Conservation (phyloP, 2,113 vertebrate genomes). For the Synodontis membranacea region DNA sequence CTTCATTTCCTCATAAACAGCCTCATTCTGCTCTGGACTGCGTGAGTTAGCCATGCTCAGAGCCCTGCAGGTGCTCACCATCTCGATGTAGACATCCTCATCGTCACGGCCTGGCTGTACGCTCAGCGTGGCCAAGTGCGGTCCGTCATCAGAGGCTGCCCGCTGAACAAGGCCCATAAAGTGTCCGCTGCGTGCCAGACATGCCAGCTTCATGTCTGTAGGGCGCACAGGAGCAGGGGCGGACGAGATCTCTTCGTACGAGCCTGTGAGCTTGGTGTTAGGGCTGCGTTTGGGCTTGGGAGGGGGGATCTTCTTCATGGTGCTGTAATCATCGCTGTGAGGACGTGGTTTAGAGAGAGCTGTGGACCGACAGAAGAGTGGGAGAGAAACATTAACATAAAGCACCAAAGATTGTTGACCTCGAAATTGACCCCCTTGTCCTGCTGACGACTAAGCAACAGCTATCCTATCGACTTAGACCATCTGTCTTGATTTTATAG, state of each 20-base stretch:
- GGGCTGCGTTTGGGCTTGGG: constrained; percentile 95
- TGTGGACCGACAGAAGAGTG: constrained; percentile 56
- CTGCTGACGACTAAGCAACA: neutral
- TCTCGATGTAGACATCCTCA: constrained; percentile 94
- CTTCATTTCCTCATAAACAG: constrained; percentile 97
- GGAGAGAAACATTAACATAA: neutral
- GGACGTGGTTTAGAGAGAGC: constrained; percentile 86
- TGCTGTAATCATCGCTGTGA: constrained; percentile 95
- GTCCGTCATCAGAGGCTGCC: constrained; percentile 71
- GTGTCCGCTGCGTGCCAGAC: constrained; percentile 67
- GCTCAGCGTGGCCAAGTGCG: constrained; percentile 66
- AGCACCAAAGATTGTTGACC: neutral
- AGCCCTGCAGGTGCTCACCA: constrained; percentile 81
- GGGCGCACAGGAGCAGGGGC: constrained; percentile 70
- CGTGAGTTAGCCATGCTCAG: constrained; percentile 62
- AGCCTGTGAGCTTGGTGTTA: constrained; percentile 91
- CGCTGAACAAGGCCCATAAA: constrained; percentile 69
- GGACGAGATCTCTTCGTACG: constrained; percentile 89
- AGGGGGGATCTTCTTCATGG: constrained; percentile 94
- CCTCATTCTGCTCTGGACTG: constrained; percentile 82
- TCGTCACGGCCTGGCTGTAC: constrained; percentile 75
- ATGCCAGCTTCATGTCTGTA: constrained; percentile 73
- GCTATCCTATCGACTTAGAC: neutral
- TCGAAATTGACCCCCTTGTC: neutral
- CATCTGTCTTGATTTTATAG: constrained; percentile 1